Percentiles rank a stretch among this genome's conserved stretches.
phyloP scores from a whole-genome alignment of 2,113 vertebrate genomes.

The Bettongia penicillata region DNA sequence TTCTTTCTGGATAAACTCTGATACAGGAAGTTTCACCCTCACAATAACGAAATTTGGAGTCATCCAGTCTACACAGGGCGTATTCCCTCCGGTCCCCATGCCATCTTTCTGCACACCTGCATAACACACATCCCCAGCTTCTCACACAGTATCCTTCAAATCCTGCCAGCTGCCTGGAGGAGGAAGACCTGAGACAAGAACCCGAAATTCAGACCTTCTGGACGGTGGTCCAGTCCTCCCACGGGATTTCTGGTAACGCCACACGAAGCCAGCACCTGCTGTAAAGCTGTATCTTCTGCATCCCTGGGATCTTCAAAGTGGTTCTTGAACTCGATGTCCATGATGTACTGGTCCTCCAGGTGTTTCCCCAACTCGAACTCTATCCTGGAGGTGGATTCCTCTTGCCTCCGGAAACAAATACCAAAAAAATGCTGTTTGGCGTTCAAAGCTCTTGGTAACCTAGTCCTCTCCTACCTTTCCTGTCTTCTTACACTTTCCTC shows the following conservation, averaged over 20 bases:
- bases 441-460: background rate
- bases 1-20: conserved; percentile 91
- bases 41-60: conserved; percentile 90
- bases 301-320: no score
- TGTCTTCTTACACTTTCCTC: background rate
- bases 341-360: no score
- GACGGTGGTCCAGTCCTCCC: no score
- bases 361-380: no score
- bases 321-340: no score
- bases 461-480: background rate
- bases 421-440: background rate
- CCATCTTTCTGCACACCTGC: conserved; percentile 90
- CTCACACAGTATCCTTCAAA: conserved; percentile 91
- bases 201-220: no score
- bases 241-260: no score
- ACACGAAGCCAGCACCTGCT: no score
- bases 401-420: background rate
- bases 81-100: conserved; percentile 90
- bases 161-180: conserved; percentile 94
- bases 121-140: conserved; percentile 91
- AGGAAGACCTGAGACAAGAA: conserved; percentile 84
- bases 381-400: background rate
- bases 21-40: conserved; percentile 95
- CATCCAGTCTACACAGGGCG: conserved; percentile 88
- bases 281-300: no score